Base-by-base conservation (phyloP, 2,113 vertebrate genomes). In the Setophaga petechia region DNA sequence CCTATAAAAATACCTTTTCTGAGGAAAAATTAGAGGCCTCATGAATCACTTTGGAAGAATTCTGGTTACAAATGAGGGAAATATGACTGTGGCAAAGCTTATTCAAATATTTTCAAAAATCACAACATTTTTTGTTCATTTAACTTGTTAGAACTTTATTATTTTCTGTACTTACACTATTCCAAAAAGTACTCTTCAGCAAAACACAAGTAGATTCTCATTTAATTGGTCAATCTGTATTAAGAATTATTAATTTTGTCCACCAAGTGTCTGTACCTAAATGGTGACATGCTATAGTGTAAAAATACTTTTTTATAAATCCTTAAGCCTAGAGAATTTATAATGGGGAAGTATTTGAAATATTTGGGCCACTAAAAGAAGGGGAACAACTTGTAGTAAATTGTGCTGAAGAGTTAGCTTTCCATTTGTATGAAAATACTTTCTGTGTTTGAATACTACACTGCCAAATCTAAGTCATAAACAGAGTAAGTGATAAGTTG, bases 331-430 rank as follows among this genome's bases (percentile, higher is more conserved):
- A 41, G 3, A 55, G 9, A 41, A 54, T 67, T 52, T 75, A 15
- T 51, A 59, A 28, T 33, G 30, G 9, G 2, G 6, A 90, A 37
- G 3, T 43, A 66, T 41, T 61, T 55, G 6, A 84, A 69, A 12
- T 65, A 61, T 66, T 66, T 49, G 55, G 27, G 12, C 11, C 10
- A 18, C 47, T 66, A 58, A 73, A 76, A 51, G 17, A 9, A 10
- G 1, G 5, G 3, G 2, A 33, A 65, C 1, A 0, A 31, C 2
- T 57, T 57, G 54, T 43, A 2, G 5, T 27, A 82, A 78, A 41
- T 33, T 5, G 2, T 15, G 2, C 31, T 62, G 20, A 30, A 85
- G 5, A 33, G 4, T 44, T 65, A 77, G 3, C 7, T 35, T 71
- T 87, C 10, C 12, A 4, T 52, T 46, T 52, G 9, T 44, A 61